Base-by-base conservation (phyloP, 2,888 invertebrate species). In the Leptopilina myrica region DNA sequence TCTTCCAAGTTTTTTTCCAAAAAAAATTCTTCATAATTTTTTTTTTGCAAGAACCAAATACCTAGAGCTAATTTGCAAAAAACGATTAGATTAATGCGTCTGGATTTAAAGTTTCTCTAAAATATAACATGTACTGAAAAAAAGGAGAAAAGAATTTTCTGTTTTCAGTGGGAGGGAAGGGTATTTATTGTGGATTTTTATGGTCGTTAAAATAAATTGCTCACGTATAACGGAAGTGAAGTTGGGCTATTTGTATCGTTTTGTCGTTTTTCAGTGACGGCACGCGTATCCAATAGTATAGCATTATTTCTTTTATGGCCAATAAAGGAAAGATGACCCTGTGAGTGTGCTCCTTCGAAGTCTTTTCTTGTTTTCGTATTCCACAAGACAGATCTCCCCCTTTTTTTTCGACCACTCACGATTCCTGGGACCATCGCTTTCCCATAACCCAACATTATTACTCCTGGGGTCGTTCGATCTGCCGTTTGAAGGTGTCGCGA, bases 271-370 rank as follows among this genome's bases (percentile, higher is more conserved):
- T 86, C 86, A 85, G 86, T 79, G 82, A 80, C 85, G 89, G 86
- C 88, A 87, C 88, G 89, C 88, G 88, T 85, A 88, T 88, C 87
- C 87, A 85, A 88, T 87, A 86, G 88, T 85, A 87, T 87, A 88
- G 89, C 86, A 91, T 91, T 91, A 91, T 91, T 91, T 89, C 90
- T 89, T 91, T 91, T 91, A 91, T 91, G 88, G 91, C 88, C 91
- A 90, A 91, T 91, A 91, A 91, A 90, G 86, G 87, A 86, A 86
- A 83, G 86, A 88, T 86, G 84, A 84, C 84, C 84, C 86, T 85
- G 84, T 84, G 85, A 84, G 85, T 84, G 85, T 84, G 82, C 82
- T 83, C 64, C 78, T 64, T 66, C 65, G 66, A 79, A 78, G 64
- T 80, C 76, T 78, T 76, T 80, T 65, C 75, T 80, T 49, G 56